Conservation (phyloP, 2,113 vertebrate genomes). For the Choloepus hoffmanni region DNA sequence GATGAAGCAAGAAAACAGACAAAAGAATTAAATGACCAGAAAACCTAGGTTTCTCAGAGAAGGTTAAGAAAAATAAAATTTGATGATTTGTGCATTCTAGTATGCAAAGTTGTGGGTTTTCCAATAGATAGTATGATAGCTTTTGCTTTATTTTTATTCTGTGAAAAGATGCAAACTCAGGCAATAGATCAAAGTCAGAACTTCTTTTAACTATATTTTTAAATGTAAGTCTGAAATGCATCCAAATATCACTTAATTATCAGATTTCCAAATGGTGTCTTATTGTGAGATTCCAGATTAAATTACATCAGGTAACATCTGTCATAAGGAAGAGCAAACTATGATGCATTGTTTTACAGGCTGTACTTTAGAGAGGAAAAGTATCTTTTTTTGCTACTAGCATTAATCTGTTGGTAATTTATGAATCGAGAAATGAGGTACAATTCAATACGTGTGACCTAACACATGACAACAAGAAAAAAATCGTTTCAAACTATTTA, state of each 20-base stretch:
- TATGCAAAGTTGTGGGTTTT: background rate
- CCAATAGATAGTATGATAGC: background rate
- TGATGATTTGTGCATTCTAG: background rate
- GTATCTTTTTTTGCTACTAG: slow-evolving; percentile 14
- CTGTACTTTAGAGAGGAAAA: background rate
- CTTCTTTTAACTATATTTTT: slow-evolving; percentile 49
- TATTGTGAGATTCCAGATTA: background rate
- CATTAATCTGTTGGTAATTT: slow-evolving; percentile 20
- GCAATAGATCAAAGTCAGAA: slow-evolving; percentile 32
- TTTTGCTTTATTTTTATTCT: slow-evolving; percentile 27
- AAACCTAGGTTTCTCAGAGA: background rate
- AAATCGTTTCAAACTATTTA: background rate
- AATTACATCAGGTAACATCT: background rate
- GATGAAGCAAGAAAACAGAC: background rate
- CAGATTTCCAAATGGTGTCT: background rate
- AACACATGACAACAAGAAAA: background rate
- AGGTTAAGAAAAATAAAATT: slow-evolving; percentile 22
- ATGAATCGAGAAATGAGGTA: background rate
- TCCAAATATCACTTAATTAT: slow-evolving; percentile 57
- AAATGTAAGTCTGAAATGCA: slow-evolving; percentile 57
- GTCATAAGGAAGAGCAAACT: background rate
- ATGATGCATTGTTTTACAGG: background rate
- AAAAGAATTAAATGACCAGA: background rate
- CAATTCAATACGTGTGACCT: background rate
- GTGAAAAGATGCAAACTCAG: background rate